A percentile compares a stretch with the other conserved stretches of the same genome.
phyloP scores from a whole-genome alignment of 1,140 invertebrate species.

The Macrosteles quadrilineatus region DNA sequence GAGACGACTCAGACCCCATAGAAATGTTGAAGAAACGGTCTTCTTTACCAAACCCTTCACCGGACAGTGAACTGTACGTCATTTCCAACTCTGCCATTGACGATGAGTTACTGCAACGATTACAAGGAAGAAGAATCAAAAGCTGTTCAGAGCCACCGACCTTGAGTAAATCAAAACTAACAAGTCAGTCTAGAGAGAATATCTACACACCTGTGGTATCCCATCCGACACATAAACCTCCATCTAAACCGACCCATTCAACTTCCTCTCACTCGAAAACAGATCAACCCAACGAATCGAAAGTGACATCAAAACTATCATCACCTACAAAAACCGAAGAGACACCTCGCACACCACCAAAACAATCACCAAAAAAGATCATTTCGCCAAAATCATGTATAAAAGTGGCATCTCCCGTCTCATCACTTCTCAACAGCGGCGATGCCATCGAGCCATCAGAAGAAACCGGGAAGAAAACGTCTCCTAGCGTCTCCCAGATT shows the following conservation, averaged over 20 bases:
- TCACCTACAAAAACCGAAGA: not conserved
- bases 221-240: slow-evolving; percentile 24
- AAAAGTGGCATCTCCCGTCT: slow-evolving; percentile 36
- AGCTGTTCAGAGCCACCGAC: not conserved
- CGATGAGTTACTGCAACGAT: slow-evolving; percentile 37
- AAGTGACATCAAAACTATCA: not conserved
- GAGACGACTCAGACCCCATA: slow-evolving; percentile 23
- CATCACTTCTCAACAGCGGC: slow-evolving; percentile 30
- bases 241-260: not conserved
- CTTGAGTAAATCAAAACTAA: not conserved
- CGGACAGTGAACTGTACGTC: slow-evolving; percentile 42
- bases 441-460: slow-evolving; percentile 9
- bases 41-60: slow-evolving; percentile 22
- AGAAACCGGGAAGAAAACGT: slow-evolving; percentile 17
- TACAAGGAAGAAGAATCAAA: slow-evolving; percentile 32
- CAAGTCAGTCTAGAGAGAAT: not conserved
- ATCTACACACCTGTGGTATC: slow-evolving; percentile 6
- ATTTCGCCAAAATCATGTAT: slow-evolving; percentile 33
- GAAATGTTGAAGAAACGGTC: slow-evolving; percentile 31
- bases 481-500: slow-evolving; percentile 44
- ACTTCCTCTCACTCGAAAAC: not conserved
- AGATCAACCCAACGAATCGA: not conserved
- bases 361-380: slow-evolving; percentile 13
- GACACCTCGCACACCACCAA: not conserved
- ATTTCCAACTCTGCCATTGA: slow-evolving; percentile 43